Evolutionary conservation across 2,797 vertebrate species (phyloP).

Genomic region (Cuculus canorus): DNA sequence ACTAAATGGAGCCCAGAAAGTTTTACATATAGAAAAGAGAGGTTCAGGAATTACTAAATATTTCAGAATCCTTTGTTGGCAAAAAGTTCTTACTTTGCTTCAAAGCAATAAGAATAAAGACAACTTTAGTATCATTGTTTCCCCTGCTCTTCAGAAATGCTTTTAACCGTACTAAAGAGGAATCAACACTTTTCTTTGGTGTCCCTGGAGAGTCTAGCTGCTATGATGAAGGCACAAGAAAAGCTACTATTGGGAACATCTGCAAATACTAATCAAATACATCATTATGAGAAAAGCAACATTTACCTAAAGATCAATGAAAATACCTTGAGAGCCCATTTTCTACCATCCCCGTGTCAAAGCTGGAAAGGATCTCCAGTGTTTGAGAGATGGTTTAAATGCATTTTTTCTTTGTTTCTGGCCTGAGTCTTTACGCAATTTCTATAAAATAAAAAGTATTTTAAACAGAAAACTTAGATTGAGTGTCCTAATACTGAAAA

Average conservation of each 20-base stretch:
- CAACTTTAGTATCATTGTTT: not conserved
- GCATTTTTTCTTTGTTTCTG: slow-evolving; percentile 25
- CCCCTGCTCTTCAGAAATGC: not conserved
- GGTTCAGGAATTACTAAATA: not conserved
- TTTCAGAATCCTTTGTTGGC: not conserved
- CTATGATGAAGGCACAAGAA: not conserved
- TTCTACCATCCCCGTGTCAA: not conserved
- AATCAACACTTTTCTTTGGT: not conserved
- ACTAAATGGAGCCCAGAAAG: not conserved
- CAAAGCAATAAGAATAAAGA: not conserved
- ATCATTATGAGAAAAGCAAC: not conserved
- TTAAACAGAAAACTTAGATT: not conserved
- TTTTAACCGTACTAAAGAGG: not conserved
- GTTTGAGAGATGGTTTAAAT: not conserved
- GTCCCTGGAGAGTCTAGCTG: not conserved
- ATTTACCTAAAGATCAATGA: not conserved
- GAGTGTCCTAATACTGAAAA: not conserved
- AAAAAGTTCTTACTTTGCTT: not conserved
- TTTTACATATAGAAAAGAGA: not conserved
- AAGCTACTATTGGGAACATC: not conserved
- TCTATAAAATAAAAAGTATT: not conserved
- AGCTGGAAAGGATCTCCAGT: not conserved
- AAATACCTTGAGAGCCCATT: not conserved
- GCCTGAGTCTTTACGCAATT: not conserved
- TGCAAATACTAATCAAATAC: not conserved